Conservation (phyloP, 2,113 vertebrate species). For the Tachysurus fulvidraco region DNA sequence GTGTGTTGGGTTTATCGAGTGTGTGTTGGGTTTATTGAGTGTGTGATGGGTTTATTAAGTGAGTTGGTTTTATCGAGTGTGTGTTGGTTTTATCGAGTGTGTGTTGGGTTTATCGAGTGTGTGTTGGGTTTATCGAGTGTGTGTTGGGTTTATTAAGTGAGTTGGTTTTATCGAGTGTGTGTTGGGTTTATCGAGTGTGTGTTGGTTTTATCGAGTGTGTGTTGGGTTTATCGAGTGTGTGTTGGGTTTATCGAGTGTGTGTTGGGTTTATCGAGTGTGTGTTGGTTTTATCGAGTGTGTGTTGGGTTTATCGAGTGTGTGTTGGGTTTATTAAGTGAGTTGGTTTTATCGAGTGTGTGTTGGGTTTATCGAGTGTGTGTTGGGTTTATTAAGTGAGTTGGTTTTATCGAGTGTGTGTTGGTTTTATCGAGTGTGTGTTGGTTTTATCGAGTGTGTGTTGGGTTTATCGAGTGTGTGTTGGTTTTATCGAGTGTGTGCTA, state of each 20-base stretch:
- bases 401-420: not conserved
- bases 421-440: not conserved
- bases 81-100: not conserved
- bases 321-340: too few species aligned
- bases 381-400: not conserved
- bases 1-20: not conserved
- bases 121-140: too few species aligned
- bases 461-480: not conserved
- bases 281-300: not conserved
- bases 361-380: not conserved
- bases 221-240: not conserved
- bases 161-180: too few species aligned
- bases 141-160: too few species aligned
- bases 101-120: not conserved
- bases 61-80: not conserved
- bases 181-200: not conserved
- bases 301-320: not conserved
- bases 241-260: not conserved
- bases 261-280: not conserved
- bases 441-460: not conserved
- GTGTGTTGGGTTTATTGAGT: not conserved
- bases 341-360: too few species aligned
- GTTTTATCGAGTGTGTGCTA: not conserved
- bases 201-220: not conserved
- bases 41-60: too few species aligned